Evolutionary conservation across 2,113 vertebrate genomes (phyloP).

Genomic region (Lophochroa leadbeateri): DNA sequence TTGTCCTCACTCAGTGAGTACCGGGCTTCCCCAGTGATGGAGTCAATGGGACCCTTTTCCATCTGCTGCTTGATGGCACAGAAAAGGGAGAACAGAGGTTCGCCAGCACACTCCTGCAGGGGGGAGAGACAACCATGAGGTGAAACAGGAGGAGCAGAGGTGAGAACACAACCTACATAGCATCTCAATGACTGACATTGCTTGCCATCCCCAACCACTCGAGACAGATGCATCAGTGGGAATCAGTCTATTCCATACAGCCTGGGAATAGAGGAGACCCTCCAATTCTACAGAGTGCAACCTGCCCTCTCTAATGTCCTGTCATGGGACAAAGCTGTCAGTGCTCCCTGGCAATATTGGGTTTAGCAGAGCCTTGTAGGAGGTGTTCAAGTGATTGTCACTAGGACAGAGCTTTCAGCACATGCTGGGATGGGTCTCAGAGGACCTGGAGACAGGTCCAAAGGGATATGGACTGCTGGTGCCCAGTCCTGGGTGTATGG

Average conservation of each 20-base stretch:
- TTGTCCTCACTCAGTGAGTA: constrained; percentile 98
- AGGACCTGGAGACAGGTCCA: background rate
- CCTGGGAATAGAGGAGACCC: background rate
- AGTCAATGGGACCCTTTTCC: constrained; percentile 96
- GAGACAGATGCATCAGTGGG: fast-evolving
- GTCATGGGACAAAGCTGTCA: background rate
- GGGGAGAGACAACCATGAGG: background rate
- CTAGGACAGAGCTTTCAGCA: background rate
- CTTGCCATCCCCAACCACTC: background rate
- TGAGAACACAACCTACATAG: background rate
- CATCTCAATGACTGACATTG: fast-evolving
- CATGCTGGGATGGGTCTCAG: background rate
- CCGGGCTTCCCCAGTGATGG: constrained; percentile 95
- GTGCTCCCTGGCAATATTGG: fast-evolving
- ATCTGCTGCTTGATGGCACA: constrained; percentile 98
- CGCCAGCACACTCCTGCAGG: constrained; percentile 92
- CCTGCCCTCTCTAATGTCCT: fast-evolving
- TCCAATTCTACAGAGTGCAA: background rate
- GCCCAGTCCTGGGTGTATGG: background rate
- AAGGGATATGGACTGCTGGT: background rate
- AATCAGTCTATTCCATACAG: background rate
- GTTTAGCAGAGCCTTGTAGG: background rate
- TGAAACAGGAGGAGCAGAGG: background rate
- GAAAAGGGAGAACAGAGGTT: constrained; percentile 98
- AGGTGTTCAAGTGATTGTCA: background rate